A percentile compares a stretch with the other conserved stretches of the same genome.
Conservation (phyloP, 2,888 invertebrate species). For the Xylocampa areola region DNA sequence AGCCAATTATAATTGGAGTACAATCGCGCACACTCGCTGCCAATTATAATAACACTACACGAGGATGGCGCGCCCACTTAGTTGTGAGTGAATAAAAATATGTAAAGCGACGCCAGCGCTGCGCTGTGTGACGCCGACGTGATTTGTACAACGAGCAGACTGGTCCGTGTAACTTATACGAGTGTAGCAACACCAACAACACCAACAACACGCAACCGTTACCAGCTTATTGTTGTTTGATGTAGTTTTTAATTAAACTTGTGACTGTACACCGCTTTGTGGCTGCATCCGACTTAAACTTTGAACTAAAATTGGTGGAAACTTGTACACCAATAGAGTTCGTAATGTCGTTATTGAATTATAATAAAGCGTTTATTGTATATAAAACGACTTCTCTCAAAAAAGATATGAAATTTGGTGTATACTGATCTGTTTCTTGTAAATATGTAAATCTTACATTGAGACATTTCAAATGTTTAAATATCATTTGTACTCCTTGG, state of each 20-base stretch:
- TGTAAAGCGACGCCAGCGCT: neutral
- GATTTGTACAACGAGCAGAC: neutral
- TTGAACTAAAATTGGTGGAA: neutral
- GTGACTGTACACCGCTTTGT: constrained; percentile 4
- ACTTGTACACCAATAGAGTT: neutral
- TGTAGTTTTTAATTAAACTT: constrained; percentile 37
- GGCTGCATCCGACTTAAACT: constrained; percentile 7
- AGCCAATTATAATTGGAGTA: constrained; percentile 1
- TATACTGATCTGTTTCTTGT: too few species aligned
- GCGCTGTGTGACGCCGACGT: neutral
- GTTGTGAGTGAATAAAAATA: constrained; percentile 19
- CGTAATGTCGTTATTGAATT: neutral
- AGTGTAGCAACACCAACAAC: constrained; percentile 4
- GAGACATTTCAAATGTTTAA: too few species aligned
- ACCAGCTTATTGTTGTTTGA: constrained; percentile 23
- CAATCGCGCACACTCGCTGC: constrained; percentile 4
- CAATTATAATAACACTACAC: constrained; percentile 4
- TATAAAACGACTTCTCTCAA: neutral
- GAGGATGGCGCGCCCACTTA: neutral
- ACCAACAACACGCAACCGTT: constrained; percentile 34
- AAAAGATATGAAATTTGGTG: too few species aligned
- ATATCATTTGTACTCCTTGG: too few species aligned
- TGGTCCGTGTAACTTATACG: constrained; percentile 3
- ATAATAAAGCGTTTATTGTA: neutral
- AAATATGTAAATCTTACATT: too few species aligned